These are phyloP conservation scores for Buceros bicornis DNA, from an alignment of 2,797 vertebrate species.

Conservation along the genomic window DNA sequence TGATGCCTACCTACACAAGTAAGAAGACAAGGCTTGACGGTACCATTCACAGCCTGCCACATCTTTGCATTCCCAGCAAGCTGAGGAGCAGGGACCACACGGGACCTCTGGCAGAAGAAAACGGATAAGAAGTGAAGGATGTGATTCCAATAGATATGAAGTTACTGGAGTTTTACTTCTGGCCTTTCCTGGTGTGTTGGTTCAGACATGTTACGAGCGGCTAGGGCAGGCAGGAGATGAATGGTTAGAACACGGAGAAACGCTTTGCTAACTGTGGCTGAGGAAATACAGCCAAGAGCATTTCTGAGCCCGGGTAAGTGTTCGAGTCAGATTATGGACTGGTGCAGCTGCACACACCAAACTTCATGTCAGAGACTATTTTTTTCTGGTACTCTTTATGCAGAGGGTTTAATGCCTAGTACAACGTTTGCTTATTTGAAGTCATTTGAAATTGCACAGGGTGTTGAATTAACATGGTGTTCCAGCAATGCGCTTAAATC, in stretches of 20 bases:
- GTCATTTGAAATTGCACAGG: neutral
- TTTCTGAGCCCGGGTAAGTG: neutral
- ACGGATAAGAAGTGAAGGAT: neutral
- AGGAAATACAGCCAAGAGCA: neutral
- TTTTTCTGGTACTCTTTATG: neutral
- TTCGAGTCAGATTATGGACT: neutral
- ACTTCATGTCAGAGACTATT: neutral
- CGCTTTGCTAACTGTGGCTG: neutral
- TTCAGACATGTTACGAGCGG: neutral
- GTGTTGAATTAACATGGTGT: neutral
- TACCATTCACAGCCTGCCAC: neutral
- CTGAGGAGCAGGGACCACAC: neutral
- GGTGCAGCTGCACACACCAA: neutral
- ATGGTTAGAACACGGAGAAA: neutral
- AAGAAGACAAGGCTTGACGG: neutral
- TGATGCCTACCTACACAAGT: slow-evolving; percentile 83
- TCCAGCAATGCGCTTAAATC: neutral
- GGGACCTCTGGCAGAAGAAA: neutral
- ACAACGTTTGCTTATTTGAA: neutral
- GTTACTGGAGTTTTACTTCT: neutral
- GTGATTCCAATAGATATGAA: neutral
- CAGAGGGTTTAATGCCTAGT: neutral
- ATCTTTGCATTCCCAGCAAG: neutral
- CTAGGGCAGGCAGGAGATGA: neutral
- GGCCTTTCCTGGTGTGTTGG: neutral